Evolutionary conservation across 1,140 invertebrate species (phyloP).

Genomic region (Maniola jurtina): DNA sequence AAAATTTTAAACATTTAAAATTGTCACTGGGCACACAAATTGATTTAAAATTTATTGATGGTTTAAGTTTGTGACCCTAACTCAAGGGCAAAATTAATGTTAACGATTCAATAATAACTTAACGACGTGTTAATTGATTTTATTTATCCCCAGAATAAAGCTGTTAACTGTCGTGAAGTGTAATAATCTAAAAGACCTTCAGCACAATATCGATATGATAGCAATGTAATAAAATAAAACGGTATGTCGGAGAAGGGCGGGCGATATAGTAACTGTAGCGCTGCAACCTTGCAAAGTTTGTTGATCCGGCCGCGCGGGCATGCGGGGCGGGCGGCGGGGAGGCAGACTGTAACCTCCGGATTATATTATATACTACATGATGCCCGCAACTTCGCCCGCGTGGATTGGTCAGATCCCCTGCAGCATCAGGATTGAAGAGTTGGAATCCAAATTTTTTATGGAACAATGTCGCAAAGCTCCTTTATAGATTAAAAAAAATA

Average conservation of each 20-base stretch:
- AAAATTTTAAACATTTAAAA: no score
- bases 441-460: no score
- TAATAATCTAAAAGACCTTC: conserved; percentile 64
- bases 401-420: no score
- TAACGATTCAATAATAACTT: neutral
- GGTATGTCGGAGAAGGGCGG: conserved; percentile 73
- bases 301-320: conserved; percentile 52
- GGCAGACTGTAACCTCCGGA: conserved; percentile 49
- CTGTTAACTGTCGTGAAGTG: conserved; percentile 16
- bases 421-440: no score
- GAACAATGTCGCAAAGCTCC: no score
- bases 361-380: no score
- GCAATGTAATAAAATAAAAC: conserved; percentile 73
- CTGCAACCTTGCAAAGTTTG: conserved; percentile 76
- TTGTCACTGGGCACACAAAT: neutral
- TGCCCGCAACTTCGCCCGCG: no score
- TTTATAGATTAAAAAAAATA: no score
- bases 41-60: neutral
- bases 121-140: conserved; percentile 15
- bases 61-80: neutral
- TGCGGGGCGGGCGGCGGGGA: conserved; percentile 30
- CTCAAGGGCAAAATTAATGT: neutral
- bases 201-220: conserved; percentile 64
- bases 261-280: conserved; percentile 72
- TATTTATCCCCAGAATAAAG: conserved; percentile 12